Evolutionary conservation across 1,140 invertebrate genomes (phyloP).

Genomic region (Melanaphis sacchari): DNA sequence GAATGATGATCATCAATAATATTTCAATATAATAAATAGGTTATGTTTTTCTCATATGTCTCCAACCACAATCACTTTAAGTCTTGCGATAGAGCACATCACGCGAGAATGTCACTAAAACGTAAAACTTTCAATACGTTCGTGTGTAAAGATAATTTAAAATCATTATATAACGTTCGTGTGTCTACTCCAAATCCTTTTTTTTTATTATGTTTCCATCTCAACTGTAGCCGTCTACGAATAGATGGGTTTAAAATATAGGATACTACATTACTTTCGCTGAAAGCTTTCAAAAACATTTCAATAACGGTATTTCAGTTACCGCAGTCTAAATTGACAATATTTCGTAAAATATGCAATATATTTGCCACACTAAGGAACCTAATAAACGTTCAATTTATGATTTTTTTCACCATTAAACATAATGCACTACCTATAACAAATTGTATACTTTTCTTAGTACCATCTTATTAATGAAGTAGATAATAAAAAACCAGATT

Average conservation of each 20-base stretch:
- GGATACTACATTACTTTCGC: neutral
- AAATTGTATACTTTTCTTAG: neutral
- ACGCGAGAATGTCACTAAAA: slow-evolving; percentile 32
- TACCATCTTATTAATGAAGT: neutral
- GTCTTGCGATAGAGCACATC: neutral
- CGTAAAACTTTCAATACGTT: neutral
- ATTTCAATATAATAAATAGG: neutral
- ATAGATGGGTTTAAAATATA: neutral
- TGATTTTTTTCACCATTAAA: neutral
- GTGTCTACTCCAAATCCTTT: neutral
- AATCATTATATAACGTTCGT: slow-evolving; percentile 36
- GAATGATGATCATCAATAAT: neutral
- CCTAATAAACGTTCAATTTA: neutral
- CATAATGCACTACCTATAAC: neutral
- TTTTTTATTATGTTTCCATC: slow-evolving; percentile 1
- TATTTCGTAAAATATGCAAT: neutral
- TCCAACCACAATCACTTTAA: neutral
- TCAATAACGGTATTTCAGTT: neutral
- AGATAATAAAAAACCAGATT: neutral
- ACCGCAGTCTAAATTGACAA: neutral
- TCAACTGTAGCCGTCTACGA: neutral
- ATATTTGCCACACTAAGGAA: neutral
- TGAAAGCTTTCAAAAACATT: neutral
- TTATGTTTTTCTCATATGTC: neutral
- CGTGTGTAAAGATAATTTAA: slow-evolving; percentile 26